Base-by-base conservation (phyloP, 2,113 vertebrate species). In the Polypterus senegalus region DNA sequence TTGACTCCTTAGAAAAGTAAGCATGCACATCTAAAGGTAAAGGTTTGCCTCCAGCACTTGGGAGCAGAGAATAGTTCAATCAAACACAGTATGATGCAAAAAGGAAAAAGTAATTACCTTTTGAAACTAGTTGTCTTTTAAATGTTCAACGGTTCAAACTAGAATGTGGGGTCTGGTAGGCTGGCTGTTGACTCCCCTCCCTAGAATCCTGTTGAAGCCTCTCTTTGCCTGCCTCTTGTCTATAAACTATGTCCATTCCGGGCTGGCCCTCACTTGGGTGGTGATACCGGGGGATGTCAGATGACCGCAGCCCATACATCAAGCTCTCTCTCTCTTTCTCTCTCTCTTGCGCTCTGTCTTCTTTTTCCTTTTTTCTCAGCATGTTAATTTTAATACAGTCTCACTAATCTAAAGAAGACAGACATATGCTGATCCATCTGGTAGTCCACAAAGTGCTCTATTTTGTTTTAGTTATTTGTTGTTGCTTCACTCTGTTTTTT, bases 351-450 rank as follows among this genome's bases (percentile, higher is more conserved):
- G 68, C 69, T 62, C 64, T 61, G 63, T 72, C 63, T 66, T 66
- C 71, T 61, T 67, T 63, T 62, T 56, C 66, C 27, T 66, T 69
- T 59, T 73, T 76, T 77, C 67, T 76, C 76, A 74, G 70, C 69
- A 86, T 75, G 73, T 81, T 81, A 71, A 60, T 79, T 74, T 80
- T 78, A 87, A 86, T 79, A 77, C 70, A 83, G 76, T 86, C 77
- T 80, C 71, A 74, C 81, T 85, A 86, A 89, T 88, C 83, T 81
- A 78, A 81, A 77, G 73, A 74, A 80, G 78, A 63, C 69, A 79
- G 77, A 81, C 81, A 81, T 83, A 81, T 86, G 83, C 82, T 82
- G 82, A 76, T 79, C 83, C 83, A 83, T 84, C 79, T 78, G 51
- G 75, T 81, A 81, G 69, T 83, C 85, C 79, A 78, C 75, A 83